These are phyloP conservation scores for Bothrops alternatus DNA, from an alignment of 2,797 vertebrate species.

Conservation along the genomic window DNA sequence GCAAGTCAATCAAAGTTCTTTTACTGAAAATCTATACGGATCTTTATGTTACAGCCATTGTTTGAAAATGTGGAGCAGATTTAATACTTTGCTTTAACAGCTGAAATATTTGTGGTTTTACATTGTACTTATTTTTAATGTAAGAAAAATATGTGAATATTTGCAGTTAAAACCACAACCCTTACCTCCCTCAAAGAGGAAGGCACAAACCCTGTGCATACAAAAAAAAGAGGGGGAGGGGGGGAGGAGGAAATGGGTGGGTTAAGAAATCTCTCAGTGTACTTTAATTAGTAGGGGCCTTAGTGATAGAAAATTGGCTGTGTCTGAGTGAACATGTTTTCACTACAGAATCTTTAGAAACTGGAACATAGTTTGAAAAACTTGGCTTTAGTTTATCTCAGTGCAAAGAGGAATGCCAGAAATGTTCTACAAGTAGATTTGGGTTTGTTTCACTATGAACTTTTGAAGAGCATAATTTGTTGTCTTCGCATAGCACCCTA, in stretches of 20 bases:
- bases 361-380: background rate
- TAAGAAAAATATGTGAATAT: background rate
- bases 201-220: background rate
- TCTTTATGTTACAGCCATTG: background rate
- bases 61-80: background rate
- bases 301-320: background rate
- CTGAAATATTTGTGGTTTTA: background rate
- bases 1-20: background rate
- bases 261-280: background rate
- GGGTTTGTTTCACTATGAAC: background rate
- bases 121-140: background rate
- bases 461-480: background rate
- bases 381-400: background rate
- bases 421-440: background rate
- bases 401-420: background rate
- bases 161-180: background rate
- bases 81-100: background rate
- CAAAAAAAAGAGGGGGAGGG: background rate
- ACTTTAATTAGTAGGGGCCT: background rate
- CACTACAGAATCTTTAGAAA: background rate
- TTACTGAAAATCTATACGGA: too few species aligned
- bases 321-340: background rate
- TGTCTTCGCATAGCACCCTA: background rate
- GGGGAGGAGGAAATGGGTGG: background rate
- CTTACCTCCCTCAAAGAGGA: background rate